Conservation (phyloP, 2,113 vertebrate species). For the Lophotis ruficrista region DNA sequence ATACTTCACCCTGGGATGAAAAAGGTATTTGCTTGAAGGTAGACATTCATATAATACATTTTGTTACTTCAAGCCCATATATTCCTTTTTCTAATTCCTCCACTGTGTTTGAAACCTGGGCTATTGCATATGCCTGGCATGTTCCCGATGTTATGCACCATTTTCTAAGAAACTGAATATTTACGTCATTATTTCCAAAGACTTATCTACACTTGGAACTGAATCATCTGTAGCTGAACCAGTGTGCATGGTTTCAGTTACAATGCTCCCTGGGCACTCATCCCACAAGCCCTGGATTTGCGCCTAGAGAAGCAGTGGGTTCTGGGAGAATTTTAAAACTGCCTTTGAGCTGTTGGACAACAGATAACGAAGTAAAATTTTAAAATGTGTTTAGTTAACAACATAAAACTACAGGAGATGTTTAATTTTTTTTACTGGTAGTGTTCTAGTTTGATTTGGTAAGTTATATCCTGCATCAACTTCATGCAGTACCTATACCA, state of each 20-base stretch:
- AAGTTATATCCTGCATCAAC: background rate
- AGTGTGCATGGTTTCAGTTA: background rate
- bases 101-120: background rate
- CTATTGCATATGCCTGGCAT: background rate
- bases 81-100: background rate
- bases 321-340: background rate
- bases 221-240: background rate
- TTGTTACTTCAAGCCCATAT: background rate
- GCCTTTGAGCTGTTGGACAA: background rate
- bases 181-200: background rate
- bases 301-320: background rate
- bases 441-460: background rate
- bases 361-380: background rate
- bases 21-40: background rate
- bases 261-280: background rate
- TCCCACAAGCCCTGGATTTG: background rate
- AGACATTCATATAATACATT: background rate
- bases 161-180: background rate
- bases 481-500: background rate
- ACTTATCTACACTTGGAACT: background rate
- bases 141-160: background rate
- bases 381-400: background rate
- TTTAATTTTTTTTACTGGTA: background rate
- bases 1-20: background rate
- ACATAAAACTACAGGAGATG: background rate